Base-by-base conservation (phyloP, 2,888 invertebrate species). In the Phragmatobia fuliginosa region DNA sequence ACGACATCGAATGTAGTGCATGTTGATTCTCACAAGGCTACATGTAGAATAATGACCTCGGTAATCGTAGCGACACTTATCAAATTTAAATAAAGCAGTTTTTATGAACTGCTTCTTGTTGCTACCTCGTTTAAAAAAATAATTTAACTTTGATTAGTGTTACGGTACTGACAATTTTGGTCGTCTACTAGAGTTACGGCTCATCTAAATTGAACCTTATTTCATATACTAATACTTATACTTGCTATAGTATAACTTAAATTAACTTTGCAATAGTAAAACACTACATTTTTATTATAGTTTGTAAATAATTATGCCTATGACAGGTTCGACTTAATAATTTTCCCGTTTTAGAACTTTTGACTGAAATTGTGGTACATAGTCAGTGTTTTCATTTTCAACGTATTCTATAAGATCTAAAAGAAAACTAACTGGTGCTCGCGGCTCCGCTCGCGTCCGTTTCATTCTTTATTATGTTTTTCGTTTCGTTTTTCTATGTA, bases 1-100 rank as follows among this genome's bases (percentile, higher is more conserved):
- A 64, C 25, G 63, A 64, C 63, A 21, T 64, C 63, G 49, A 64
- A 64, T 64, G 33, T 64, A 52, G 49, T 64, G 63, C 63, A 64
- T 52, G 49, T 49, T 32, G 63, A 49, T 64, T 63, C 56, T 56
- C 56, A 56, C 56, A 56, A 56, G 28, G 56, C 56, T 28, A 56
- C 56, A 56, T 56, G 25, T 56, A 28, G 56, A 56, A 63, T 49
- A 62, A 62, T 49, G 45, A 28, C 38, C 38, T 18, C 38, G 38
- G 61, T n/a, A 18, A 36, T 25, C 38, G 61, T 25, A 38, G 61
- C 38, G 28, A 38, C 28, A 18, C 38, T 38, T 33, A 61, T 36
- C 36, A 62, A 28, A 41, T 62, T 62, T 28, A 28, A 62, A 28
- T 18, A 41, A 62, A 62, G 21, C 41, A 25, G 61, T 61, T 25